Percentiles rank a stretch among this genome's conserved stretches.
Evolutionary conservation across 2,113 vertebrate species (phyloP).

Genomic region (Salvelinus namaycush): DNA sequence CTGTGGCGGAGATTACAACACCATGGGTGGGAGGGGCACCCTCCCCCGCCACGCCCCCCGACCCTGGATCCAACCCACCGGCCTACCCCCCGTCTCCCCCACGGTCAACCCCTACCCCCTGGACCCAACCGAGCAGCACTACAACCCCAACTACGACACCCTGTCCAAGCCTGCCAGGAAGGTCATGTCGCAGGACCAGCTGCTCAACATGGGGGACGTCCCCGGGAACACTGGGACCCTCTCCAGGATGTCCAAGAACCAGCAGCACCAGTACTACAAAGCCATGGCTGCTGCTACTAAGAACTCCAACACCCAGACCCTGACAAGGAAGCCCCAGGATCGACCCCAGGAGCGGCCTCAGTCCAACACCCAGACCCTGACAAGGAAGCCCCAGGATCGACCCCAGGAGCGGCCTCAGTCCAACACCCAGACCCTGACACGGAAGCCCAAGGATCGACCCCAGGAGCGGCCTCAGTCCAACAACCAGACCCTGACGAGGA

Average conservation of each 20-base stretch:
- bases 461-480: slow-evolving; percentile 62
- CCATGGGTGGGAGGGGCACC: slow-evolving; percentile 81
- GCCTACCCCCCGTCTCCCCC: slow-evolving; percentile 67
- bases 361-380: too few relatives aligned
- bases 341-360: slow-evolving; percentile 72
- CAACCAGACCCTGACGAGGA: slow-evolving; percentile 71
- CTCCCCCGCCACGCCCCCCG: slow-evolving; percentile 81
- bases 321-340: slow-evolving; percentile 76
- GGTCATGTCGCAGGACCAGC: slow-evolving; percentile 88
- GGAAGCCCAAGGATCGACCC: slow-evolving; percentile 53
- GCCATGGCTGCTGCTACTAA: slow-evolving; percentile 73
- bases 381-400: too few relatives aligned
- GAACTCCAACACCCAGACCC: slow-evolving; percentile 74
- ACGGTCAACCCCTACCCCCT: slow-evolving; percentile 79
- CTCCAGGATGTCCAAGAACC: slow-evolving; percentile 77
- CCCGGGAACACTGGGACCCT: slow-evolving; percentile 74
- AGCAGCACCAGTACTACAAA: slow-evolving; percentile 81
- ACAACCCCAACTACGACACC: slow-evolving; percentile 78
- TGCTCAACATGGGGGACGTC: slow-evolving; percentile 74
- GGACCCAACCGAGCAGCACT: slow-evolving; percentile 73
- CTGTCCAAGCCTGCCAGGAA: slow-evolving; percentile 81
- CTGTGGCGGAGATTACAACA: slow-evolving; percentile 82
- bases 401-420: too few relatives aligned
- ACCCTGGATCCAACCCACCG: slow-evolving; percentile 76
- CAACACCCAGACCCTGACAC: slow-evolving; percentile 74